Evolutionary conservation across 2,797 vertebrate species (phyloP), one percentile per base, ranked within the genome.

Genomic region (Pseudotriccus pelzelni): DNA sequence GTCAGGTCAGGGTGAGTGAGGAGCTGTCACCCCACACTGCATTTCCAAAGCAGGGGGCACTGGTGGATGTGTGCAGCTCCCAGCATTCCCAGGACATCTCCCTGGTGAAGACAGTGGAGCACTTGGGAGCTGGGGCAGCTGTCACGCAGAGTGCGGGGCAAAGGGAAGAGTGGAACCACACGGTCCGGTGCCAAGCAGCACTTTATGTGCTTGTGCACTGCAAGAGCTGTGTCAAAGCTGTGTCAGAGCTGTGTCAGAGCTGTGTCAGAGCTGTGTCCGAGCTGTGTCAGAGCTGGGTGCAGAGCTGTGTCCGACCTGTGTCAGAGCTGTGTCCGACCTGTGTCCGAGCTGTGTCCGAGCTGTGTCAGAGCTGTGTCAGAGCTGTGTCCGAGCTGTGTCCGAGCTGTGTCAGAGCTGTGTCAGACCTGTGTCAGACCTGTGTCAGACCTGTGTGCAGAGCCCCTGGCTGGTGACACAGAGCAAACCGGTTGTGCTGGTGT

Each of bases 51-150:
- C 1, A 1, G 59, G 7, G 4, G 7, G n/a, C 30, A 18, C 2
- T 3, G 28, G 28, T 8, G 6, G 0, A 0, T 3, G 32, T 4
- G 0, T 5, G 49, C 1, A 1, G 20, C 32, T 85, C 22, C 32
- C 23, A 14, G 30, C 49, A 18, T 23, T 50, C 12, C 34, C 1
- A 3, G 66, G 17, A 50, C 49, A 30, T 4, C 30, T 20, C 12
- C 3, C 32, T 2, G 2, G 15, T 6, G 32, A 28, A 14, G 55
- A 7, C 16, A 39, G 41, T 1, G 0, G 8, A 41, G 39, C 32
- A 24, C 8, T 43, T 25, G 24, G 58, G 47, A n/a, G 16, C n/a
- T 24, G 50, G 39, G 6, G 25, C 44, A 41, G 68, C 34, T 21
- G 36, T 49, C 9, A 66, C 5, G 5, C 49, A 15, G 50, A 1